Evolutionary conservation across 2,113 vertebrate genomes (phyloP).

Genomic region (Prunella fulvescens): DNA sequence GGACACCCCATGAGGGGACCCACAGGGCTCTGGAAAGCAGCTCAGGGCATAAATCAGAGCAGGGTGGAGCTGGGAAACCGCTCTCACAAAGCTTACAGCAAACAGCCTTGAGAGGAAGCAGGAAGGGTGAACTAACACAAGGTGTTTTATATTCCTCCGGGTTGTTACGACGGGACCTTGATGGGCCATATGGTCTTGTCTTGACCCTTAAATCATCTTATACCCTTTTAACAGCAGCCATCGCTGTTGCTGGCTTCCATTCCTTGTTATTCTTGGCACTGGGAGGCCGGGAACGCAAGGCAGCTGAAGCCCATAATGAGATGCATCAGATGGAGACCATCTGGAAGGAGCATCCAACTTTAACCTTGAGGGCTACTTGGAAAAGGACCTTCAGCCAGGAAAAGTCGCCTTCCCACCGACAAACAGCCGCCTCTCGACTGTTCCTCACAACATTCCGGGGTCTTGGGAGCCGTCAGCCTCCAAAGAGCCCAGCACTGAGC

Average conservation of each 20-base stretch:
- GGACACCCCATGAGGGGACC: neutral
- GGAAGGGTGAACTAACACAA: slow-evolving; percentile 5
- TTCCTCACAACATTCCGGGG: neutral
- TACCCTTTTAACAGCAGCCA: slow-evolving; percentile 59
- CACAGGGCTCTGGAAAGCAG: neutral
- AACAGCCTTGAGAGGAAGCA: neutral
- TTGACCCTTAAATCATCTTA: slow-evolving; percentile 70
- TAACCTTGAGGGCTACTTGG: slow-evolving; percentile 74
- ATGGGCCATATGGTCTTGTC: slow-evolving; percentile 70
- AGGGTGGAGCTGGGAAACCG: neutral
- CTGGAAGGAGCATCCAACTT: slow-evolving; percentile 74
- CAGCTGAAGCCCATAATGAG: slow-evolving; percentile 69
- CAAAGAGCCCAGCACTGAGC: slow-evolving; percentile 2
- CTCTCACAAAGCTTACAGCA: neutral
- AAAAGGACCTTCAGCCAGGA: slow-evolving; percentile 62
- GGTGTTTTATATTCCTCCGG: slow-evolving; percentile 37
- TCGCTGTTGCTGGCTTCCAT: slow-evolving; percentile 52
- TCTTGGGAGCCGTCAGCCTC: slow-evolving; percentile 40
- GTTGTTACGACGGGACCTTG: slow-evolving; percentile 18
- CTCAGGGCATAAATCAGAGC: neutral
- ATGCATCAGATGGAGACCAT: slow-evolving; percentile 75
- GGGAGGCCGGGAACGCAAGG: slow-evolving; percentile 35
- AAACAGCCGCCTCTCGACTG: neutral
- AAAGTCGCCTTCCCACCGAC: slow-evolving; percentile 6
- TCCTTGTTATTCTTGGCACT: slow-evolving; percentile 74